A percentile compares a stretch with the other conserved stretches of the same genome.
These are phyloP conservation scores for Micronycteris hirsuta DNA, from an alignment of 2,113 vertebrate genomes.

Conservation along the genomic window DNA sequence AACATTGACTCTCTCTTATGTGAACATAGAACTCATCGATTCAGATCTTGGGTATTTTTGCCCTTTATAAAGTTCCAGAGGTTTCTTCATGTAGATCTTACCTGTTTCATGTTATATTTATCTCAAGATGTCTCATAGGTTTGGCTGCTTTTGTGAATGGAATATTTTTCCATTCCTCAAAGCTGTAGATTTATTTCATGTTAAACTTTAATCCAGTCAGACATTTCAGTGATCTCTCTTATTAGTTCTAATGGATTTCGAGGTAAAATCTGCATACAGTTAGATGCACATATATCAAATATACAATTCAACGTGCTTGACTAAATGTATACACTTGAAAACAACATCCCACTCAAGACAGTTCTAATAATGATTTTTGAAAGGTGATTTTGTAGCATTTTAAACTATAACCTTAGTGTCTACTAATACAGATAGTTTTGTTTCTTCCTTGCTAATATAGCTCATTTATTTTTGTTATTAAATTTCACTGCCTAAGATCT, in stretches of 20 bases:
- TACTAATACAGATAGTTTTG: neutral
- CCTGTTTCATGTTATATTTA: neutral
- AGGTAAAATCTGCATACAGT: neutral
- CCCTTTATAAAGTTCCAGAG: neutral
- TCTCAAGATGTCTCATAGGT: neutral
- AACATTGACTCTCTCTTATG: neutral
- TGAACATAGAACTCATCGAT: neutral
- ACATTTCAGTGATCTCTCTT: neutral
- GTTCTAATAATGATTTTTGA: neutral
- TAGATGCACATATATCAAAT: neutral
- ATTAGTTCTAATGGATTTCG: neutral
- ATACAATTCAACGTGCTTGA: neutral
- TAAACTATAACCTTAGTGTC: neutral
- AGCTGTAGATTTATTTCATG: neutral
- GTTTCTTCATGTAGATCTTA: neutral
- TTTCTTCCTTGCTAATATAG: neutral
- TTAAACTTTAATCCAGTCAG: neutral
- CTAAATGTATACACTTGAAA: neutral
- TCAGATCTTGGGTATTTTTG: neutral
- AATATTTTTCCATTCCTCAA: neutral
- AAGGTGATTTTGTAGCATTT: neutral
- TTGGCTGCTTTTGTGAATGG: neutral
- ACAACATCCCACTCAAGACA: neutral
- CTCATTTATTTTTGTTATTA: neutral
- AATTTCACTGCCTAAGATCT: neutral